Base-by-base conservation (phyloP, 2,113 vertebrate genomes). In the Seriola dumerili region DNA sequence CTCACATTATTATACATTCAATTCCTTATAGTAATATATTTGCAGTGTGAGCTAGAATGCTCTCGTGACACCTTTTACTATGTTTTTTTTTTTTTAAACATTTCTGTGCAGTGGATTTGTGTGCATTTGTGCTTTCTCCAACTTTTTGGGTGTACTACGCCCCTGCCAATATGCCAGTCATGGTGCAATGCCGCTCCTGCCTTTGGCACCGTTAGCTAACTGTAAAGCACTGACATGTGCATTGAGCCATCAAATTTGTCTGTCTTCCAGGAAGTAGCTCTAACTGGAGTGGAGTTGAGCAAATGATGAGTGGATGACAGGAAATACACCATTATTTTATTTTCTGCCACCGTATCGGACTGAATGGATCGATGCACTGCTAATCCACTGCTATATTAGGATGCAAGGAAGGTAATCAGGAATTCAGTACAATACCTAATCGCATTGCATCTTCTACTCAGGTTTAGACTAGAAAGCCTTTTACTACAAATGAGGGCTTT, bases 201-300 rank as follows among this genome's bases (percentile, higher is more conserved):
- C 68, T 85, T 85, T 86, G 77, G 84, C 87, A 57, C 77, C 2
- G 16, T 59, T 80, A 44, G 54, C 81, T 79, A 50, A 67, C 82
- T 63, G 73, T 80, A 85, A 85, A 90, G 74, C 67, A 73, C 71
- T 12, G 79, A 89, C 83, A 73, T 83, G 87, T 85, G 85, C 85
- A 86, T 52, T 70, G 38, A 89, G 78, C 83, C 78, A 78, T 78
- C 25, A 14, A 64, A 85, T 78, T 72, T 81, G 63, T 84, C 84
- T 82, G 76, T 84, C 82, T 84, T 84, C 81, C 76, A 82, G 83
- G 79, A 83, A 71, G 71, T 68, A 78, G 84, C 83, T 81, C 69
- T 63, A 68, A 81, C 71, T 74, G 54, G 55, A 73, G 17, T 75
- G 69, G 79, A 64, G 69, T 78, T 71, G 78, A 87, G 73, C 75